These are phyloP conservation scores for Dasypogon diadema DNA, from an alignment of 2,888 invertebrate species.

Conservation along the genomic window DNA sequence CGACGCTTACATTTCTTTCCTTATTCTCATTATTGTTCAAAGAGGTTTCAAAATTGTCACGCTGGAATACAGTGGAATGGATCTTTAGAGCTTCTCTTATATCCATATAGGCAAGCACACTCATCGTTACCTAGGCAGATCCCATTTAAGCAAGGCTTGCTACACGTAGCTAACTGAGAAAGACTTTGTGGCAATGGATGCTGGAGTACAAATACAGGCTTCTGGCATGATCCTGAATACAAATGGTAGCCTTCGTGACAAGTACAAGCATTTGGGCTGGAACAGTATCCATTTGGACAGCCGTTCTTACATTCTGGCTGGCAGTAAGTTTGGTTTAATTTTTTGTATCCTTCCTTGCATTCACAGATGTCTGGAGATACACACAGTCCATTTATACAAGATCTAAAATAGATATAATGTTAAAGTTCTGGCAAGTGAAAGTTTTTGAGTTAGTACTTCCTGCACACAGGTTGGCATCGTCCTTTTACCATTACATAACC, in stretches of 20 bases:
- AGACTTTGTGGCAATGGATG: neutral
- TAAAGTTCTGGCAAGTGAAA: neutral
- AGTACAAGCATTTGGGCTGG: slow-evolving; percentile 65
- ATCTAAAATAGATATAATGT: neutral
- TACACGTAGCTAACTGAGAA: neutral
- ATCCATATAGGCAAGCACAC: neutral
- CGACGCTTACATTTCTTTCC: too few relatives aligned
- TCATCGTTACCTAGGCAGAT: slow-evolving; percentile 68
- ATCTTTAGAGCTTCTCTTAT: neutral
- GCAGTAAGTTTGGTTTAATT: slow-evolving; percentile 64
- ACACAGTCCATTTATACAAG: slow-evolving; percentile 72
- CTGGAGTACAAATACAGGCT: neutral
- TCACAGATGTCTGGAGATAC: slow-evolving; percentile 73
- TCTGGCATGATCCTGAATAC: neutral
- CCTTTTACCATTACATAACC: slow-evolving; percentile 60
- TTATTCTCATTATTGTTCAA: too few relatives aligned
- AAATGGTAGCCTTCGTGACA: slow-evolving; percentile 64
- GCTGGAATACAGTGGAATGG: neutral
- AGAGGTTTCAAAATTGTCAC: too few relatives aligned
- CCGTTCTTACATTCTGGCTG: slow-evolving; percentile 13
- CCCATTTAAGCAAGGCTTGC: slow-evolving; percentile 4
- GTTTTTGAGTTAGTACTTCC: neutral
- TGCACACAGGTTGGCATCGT: slow-evolving; percentile 69
- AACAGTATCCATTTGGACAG: slow-evolving; percentile 62
- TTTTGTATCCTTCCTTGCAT: slow-evolving; percentile 69